A percentile compares a stretch with the other conserved stretches of the same genome.
Conservation (phyloP, 2,888 invertebrate genomes). For the Didymodactylos carnosus region DNA sequence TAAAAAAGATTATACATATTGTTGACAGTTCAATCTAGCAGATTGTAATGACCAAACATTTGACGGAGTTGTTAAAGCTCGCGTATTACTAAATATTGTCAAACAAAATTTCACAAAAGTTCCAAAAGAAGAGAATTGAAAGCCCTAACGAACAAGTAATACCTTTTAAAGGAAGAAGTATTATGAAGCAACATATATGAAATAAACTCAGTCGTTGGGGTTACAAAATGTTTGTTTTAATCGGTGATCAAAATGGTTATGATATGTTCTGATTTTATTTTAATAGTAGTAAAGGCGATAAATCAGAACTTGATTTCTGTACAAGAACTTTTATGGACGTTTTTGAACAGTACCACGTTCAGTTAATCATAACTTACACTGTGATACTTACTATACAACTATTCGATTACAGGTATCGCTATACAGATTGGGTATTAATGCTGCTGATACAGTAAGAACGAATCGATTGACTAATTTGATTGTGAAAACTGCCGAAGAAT, state of each 20-base stretch:
- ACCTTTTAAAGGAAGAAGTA: constrained; percentile 15
- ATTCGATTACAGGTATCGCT: too few relatives aligned
- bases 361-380: too few relatives aligned
- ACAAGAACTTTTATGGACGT: too few relatives aligned
- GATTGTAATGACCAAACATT: constrained; percentile 1
- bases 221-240: constrained; percentile 15
- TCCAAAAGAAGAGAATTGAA: constrained; percentile 7
- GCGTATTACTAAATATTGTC: constrained; percentile 15
- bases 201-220: constrained; percentile 17
- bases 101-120: constrained; percentile 11
- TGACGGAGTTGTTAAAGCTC: constrained; percentile 16
- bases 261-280: background rate
- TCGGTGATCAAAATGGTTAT: background rate
- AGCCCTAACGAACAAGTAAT: constrained; percentile 16
- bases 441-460: too few relatives aligned
- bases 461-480: too few relatives aligned
- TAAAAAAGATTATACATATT: constrained; percentile 16
- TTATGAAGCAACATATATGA: constrained; percentile 15
- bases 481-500: too few relatives aligned
- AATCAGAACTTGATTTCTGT: too few relatives aligned
- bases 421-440: too few relatives aligned
- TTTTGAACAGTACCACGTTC: too few relatives aligned
- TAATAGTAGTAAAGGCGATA: background rate
- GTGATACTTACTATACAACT: too few relatives aligned
- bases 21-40: constrained; percentile 13